These are phyloP conservation scores for Drosophila pallidifrons DNA, from an alignment of 1,140 invertebrate genomes.

Conservation along the genomic window DNA sequence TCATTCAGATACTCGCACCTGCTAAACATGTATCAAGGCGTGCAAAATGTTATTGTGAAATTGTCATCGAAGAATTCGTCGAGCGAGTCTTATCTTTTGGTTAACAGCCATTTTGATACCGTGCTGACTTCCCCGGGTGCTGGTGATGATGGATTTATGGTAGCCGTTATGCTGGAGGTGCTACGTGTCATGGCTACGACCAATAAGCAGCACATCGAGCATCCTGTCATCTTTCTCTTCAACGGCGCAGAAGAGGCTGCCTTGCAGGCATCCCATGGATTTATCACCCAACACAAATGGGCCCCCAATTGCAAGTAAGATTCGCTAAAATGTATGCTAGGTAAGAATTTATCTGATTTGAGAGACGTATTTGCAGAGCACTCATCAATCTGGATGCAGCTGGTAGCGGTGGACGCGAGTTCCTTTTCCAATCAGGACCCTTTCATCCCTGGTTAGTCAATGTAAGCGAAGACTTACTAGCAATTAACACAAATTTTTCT, in stretches of 20 bases:
- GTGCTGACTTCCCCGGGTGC: constrained; percentile 89
- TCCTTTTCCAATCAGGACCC: constrained; percentile 97
- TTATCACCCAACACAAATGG: constrained; percentile 92
- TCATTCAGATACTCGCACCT: constrained; percentile 87
- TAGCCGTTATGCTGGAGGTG: constrained; percentile 95
- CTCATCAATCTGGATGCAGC: constrained; percentile 86
- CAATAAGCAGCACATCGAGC: constrained; percentile 37
- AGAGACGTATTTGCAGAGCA: constrained; percentile 86
- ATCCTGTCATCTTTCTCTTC: constrained; percentile 91
- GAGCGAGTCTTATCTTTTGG: constrained; percentile 87
- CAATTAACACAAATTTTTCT: not conserved
- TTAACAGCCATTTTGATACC: constrained; percentile 98
- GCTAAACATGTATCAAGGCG: constrained; percentile 87
- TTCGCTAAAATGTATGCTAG: not conserved
- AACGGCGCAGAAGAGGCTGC: constrained; percentile 92
- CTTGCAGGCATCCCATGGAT: constrained; percentile 90
- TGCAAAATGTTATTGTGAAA: constrained; percentile 92
- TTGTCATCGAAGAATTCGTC: constrained; percentile 86
- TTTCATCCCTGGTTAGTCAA: constrained; percentile 95
- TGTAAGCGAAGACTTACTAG: constrained; percentile 82
- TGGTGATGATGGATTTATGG: constrained; percentile 92
- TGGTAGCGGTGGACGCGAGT: constrained; percentile 96
- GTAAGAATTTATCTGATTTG: constrained; percentile 41
- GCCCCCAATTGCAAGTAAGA: constrained; percentile 85
- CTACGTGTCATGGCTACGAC: constrained; percentile 85